These are phyloP conservation scores for Scelioninae gen. 1 DNA, from an alignment of 2,888 invertebrate species.

Conservation along the genomic window DNA sequence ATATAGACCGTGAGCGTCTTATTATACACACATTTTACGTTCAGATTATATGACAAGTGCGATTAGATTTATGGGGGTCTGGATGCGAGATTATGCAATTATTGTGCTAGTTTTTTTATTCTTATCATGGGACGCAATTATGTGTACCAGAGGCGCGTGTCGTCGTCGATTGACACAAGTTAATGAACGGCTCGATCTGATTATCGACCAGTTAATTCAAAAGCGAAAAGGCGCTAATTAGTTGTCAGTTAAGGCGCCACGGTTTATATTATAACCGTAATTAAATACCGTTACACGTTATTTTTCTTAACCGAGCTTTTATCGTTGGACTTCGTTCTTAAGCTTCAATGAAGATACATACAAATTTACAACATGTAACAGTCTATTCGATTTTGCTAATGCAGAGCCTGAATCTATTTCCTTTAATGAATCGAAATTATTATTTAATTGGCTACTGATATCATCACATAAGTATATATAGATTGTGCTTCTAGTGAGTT, in stretches of 20 bases:
- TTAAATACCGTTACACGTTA: slow-evolving; percentile 29
- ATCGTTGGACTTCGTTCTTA: slow-evolving; percentile 58
- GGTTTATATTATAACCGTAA: slow-evolving; percentile 31
- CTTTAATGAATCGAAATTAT: too few relatives aligned
- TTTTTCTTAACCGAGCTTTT: slow-evolving; percentile 46
- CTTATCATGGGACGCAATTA: slow-evolving; percentile 60
- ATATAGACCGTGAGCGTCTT: slow-evolving; percentile 30
- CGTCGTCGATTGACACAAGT: background rate
- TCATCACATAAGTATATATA: too few relatives aligned
- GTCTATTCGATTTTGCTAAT: slow-evolving; percentile 26
- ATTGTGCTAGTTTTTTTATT: slow-evolving; percentile 39
- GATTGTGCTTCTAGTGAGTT: too few relatives aligned
- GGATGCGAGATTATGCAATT: slow-evolving; percentile 43
- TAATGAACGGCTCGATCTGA: slow-evolving; percentile 25
- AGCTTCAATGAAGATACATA: slow-evolving; percentile 35
- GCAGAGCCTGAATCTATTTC: too few relatives aligned
- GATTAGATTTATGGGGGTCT: slow-evolving; percentile 58
- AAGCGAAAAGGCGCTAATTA: slow-evolving; percentile 16
- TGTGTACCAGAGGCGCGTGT: slow-evolving; percentile 13
- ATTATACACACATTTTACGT: slow-evolving; percentile 50
- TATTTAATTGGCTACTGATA: too few relatives aligned
- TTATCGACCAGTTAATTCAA: slow-evolving; percentile 11
- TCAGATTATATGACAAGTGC: slow-evolving; percentile 39
- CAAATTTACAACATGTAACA: slow-evolving; percentile 43
- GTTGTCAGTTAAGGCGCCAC: background rate